These are phyloP conservation scores for Naso thynnoides DNA, from an alignment of 2,797 vertebrate genomes.

Conservation along the genomic window DNA sequence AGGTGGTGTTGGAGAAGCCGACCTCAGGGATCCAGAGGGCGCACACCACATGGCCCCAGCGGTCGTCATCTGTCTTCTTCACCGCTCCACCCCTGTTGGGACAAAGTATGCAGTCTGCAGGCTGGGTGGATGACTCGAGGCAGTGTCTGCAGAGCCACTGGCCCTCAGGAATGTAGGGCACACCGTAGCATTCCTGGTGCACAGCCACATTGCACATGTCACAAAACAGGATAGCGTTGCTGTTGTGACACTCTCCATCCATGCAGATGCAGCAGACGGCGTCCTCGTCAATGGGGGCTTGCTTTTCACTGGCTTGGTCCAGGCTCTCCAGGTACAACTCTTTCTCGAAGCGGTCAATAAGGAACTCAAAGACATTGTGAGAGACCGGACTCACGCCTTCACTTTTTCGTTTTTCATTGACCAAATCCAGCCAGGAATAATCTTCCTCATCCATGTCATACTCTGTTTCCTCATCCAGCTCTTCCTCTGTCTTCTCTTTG, in stretches of 20 bases:
- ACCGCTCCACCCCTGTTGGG: constrained; percentile 97
- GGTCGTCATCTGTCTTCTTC: constrained; percentile 96
- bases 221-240: constrained; percentile 96
- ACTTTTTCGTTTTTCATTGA: constrained; percentile 91
- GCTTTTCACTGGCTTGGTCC: constrained; percentile 88
- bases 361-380: constrained; percentile 95
- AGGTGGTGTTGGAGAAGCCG: constrained; percentile 96
- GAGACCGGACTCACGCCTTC: constrained; percentile 94
- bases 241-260: constrained; percentile 96
- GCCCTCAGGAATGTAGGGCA: constrained; percentile 97
- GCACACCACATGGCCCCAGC: constrained; percentile 98
- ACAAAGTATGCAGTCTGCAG: constrained; percentile 94
- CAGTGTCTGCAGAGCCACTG: constrained; percentile 98
- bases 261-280: constrained; percentile 97
- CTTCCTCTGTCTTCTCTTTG: constrained; percentile 93
- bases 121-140: constrained; percentile 90
- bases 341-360: constrained; percentile 97
- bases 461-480: constrained; percentile 96
- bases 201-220: constrained; percentile 96
- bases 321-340: constrained; percentile 93
- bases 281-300: constrained; percentile 92
- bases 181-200: constrained; percentile 98
- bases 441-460: constrained; percentile 99
- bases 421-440: constrained; percentile 95
- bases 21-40: constrained; percentile 99